Percentiles rank a stretch among this genome's conserved stretches.
Conservation (phyloP, 2,888 invertebrate species). For the Amblyjoppa proteus region DNA sequence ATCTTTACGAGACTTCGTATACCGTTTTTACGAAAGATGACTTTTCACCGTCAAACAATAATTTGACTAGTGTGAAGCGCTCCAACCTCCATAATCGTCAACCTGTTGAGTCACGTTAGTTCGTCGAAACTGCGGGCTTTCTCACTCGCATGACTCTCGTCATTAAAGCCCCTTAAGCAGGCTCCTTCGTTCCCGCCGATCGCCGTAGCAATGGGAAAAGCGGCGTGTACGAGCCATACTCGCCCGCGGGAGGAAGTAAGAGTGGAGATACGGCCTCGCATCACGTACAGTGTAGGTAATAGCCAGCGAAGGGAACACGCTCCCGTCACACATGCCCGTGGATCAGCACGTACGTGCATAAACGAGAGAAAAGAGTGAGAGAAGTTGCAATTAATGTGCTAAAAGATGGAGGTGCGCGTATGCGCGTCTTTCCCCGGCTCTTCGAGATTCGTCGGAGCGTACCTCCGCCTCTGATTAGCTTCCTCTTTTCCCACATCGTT, state of each 20-base stretch:
- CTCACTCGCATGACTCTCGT: slow-evolving; percentile 35
- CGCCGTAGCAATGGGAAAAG: slow-evolving; percentile 28
- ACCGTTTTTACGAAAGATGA: no score
- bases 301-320: slow-evolving; percentile 43
- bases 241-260: slow-evolving; percentile 52
- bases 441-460: slow-evolving; percentile 81
- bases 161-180: slow-evolving; percentile 57
- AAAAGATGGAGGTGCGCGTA: slow-evolving; percentile 42
- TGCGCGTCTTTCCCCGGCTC: slow-evolving; percentile 78
- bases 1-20: not conserved
- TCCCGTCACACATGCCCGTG: not conserved
- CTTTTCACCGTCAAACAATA: no score
- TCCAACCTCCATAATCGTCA: not conserved
- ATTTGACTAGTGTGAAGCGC: not conserved
- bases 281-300: slow-evolving; percentile 50
- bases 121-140: slow-evolving; percentile 40
- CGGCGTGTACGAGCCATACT: not conserved
- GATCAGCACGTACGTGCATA: not conserved
- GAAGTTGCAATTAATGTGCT: slow-evolving; percentile 70
- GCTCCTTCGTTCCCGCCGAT: not conserved
- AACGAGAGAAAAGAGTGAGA: slow-evolving; percentile 51
- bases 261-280: slow-evolving; percentile 35
- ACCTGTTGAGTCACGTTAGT: slow-evolving; percentile 55
- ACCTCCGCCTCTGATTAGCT: slow-evolving; percentile 85
- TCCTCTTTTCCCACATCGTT: slow-evolving; percentile 84